A percentile compares a stretch with the other conserved stretches of the same genome.
Conservation (phyloP, 2,113 vertebrate species). For the Oryzias melastigma region DNA sequence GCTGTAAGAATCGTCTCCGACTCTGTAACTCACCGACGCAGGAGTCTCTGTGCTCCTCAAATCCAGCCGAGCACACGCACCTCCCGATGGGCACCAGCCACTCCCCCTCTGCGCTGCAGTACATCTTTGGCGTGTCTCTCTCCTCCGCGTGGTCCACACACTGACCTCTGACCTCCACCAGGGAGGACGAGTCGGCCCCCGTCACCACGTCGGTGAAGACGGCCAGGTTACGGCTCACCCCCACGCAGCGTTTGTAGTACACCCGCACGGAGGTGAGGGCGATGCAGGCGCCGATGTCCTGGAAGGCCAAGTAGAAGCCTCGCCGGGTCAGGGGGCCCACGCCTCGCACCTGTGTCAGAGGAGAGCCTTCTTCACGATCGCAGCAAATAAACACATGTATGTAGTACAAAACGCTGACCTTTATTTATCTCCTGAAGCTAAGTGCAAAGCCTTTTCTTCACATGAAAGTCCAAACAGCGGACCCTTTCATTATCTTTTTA, state of each 20-base stretch:
- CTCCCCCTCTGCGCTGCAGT: slow-evolving; percentile 98
- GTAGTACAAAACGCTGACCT: too few species aligned
- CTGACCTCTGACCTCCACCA: slow-evolving; percentile 93
- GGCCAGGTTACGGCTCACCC: slow-evolving; percentile 88
- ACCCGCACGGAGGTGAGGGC: slow-evolving; percentile 91
- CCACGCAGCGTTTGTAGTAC: slow-evolving; percentile 94
- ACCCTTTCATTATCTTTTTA: too few species aligned
- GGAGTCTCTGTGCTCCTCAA: slow-evolving; percentile 86
- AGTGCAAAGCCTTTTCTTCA: too few species aligned
- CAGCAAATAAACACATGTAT: too few species aligned
- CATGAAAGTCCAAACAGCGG: too few species aligned
- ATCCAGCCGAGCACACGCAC: slow-evolving; percentile 93
- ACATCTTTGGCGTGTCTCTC: slow-evolving; percentile 97
- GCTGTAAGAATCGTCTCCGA: neutral
- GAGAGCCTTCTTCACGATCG: too few species aligned
- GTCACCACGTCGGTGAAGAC: slow-evolving; percentile 94
- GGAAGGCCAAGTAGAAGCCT: slow-evolving; percentile 96
- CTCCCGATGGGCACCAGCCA: slow-evolving; percentile 97
- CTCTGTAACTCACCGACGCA: slow-evolving; percentile 84
- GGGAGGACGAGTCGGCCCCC: slow-evolving; percentile 90
- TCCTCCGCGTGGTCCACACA: slow-evolving; percentile 93
- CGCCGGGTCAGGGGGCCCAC: slow-evolving; percentile 88
- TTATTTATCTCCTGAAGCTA: too few species aligned
- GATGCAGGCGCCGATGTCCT: slow-evolving; percentile 95
- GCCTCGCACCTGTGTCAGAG: slow-evolving; percentile 76